Evolutionary conservation across 2,113 vertebrate genomes (phyloP).

Genomic region (Hippocampus barbouri): DNA sequence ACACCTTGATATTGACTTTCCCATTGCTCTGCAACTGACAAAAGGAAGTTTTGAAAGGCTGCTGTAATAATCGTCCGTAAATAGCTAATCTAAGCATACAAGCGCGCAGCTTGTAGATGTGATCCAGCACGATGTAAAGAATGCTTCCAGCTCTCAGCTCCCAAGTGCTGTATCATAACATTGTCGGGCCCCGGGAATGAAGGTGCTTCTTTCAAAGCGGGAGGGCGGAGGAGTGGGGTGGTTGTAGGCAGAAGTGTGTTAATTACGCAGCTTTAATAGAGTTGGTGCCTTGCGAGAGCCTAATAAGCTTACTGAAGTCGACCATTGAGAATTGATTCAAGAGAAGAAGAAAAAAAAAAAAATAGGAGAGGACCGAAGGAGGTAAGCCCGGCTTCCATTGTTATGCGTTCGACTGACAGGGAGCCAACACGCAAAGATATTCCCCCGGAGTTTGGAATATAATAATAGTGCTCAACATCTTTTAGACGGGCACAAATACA

Average conservation of each 20-base stretch:
- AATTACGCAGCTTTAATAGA: conserved; percentile 72
- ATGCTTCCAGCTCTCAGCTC: conserved; percentile 46
- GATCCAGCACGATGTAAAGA: conserved; percentile 27
- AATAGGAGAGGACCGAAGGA: conserved; percentile 52
- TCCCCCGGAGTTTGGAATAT: conserved; percentile 57
- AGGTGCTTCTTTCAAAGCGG: conserved; percentile 62
- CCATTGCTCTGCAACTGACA: not conserved
- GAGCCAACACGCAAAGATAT: conserved; percentile 50
- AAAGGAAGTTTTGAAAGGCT: conserved; percentile 21
- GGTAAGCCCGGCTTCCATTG: conserved; percentile 68
- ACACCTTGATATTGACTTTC: not conserved
- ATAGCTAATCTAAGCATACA: conserved; percentile 11
- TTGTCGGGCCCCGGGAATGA: conserved; percentile 60
- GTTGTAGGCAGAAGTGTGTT: conserved; percentile 65
- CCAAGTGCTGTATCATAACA: conserved; percentile 66
- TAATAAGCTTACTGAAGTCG: conserved; percentile 76
- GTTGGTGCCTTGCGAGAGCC: conserved; percentile 67
- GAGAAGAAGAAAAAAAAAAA: conserved; percentile 42
- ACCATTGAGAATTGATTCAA: conserved; percentile 74
- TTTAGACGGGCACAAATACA: conserved; percentile 43
- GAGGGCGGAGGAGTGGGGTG: not conserved
- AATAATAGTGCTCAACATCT: conserved; percentile 63
- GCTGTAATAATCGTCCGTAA: conserved; percentile 15
- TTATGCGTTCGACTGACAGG: conserved; percentile 73
- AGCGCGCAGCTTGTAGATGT: conserved; percentile 3